Evolutionary conservation across 2,888 invertebrate genomes (phyloP), one percentile per base, ranked within the genome.

Genomic region (Ligdia adustata): DNA sequence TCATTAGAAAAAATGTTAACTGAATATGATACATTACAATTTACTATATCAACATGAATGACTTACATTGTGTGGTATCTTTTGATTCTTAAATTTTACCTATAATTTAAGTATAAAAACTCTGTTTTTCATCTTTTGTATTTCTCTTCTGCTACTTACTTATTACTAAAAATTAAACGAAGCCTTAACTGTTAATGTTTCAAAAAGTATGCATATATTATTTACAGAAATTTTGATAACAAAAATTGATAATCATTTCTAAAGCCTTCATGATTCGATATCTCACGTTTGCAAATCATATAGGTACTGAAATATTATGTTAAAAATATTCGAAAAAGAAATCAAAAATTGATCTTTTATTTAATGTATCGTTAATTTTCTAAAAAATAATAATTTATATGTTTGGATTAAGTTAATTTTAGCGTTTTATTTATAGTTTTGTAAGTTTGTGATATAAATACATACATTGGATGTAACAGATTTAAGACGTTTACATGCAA

Each of bases 51-150:
- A 22, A 22, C 7, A 44, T 37, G 12, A 20, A 16, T 44, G 43
- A 43, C 34, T 31, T 12, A 44, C 37, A 37, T 44, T 26, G 22
- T 9, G 39, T 40, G 40, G 34, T 40, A 46, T 39, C 24, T 28
- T 40, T 12, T 9, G 7, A 4, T 13, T 22, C 4, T 14, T 34
- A 40, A 34, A 24, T 9, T 16, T 5, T 32, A 26, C 16, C 14
- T 16, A 26, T 35, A 24, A 35, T 27, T 26, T 15, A 34, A 14
- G 9, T 3, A 11, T 20, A 22, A 18, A 18, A 32, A 4, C n/a
- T 15, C 1, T 5, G 11, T 9, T 11, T 2, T 9, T 15, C 1
- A 26, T 6, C 18, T 26, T 15, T 9, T 33, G 29, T 1, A 22
- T n/a, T n/a, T n/a, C n/a, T n/a, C n/a, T n/a, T n/a, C n/a, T n/a